These are phyloP conservation scores for Drymodes brunneopygia DNA, from an alignment of 2,113 vertebrate genomes.

Conservation along the genomic window DNA sequence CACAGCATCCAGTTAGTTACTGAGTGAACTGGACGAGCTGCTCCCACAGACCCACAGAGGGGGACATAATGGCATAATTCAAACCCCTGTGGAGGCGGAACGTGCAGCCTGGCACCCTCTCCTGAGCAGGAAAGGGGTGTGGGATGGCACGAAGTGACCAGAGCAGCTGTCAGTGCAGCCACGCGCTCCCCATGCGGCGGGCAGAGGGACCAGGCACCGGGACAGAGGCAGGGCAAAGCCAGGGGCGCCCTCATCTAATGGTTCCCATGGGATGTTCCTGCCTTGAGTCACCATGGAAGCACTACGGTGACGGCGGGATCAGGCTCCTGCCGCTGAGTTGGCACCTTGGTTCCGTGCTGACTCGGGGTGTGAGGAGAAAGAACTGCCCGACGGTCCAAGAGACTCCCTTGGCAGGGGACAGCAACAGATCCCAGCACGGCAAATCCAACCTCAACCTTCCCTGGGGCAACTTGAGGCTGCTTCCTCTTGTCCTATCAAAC, in stretches of 20 bases:
- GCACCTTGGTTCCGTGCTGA: not conserved
- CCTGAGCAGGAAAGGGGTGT: not conserved
- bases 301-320: not conserved
- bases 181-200: fast-evolving
- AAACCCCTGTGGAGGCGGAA: not conserved
- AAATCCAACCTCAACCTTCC: not conserved
- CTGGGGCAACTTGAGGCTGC: not conserved
- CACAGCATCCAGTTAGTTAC: not conserved
- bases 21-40: not conserved
- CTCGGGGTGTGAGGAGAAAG: not conserved
- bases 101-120: not conserved
- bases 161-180: not conserved
- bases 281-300: not conserved
- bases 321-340: not conserved
- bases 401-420: not conserved
- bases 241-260: fast-evolving
- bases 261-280: not conserved
- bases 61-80: not conserved
- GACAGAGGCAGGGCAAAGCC: not conserved
- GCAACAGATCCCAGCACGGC: too few species aligned
- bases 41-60: not conserved
- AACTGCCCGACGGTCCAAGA: not conserved
- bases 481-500: not conserved
- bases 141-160: not conserved
- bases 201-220: not conserved